Conservation (phyloP, 2,888 invertebrate genomes). For the Branchinecta sandiegonensis region DNA sequence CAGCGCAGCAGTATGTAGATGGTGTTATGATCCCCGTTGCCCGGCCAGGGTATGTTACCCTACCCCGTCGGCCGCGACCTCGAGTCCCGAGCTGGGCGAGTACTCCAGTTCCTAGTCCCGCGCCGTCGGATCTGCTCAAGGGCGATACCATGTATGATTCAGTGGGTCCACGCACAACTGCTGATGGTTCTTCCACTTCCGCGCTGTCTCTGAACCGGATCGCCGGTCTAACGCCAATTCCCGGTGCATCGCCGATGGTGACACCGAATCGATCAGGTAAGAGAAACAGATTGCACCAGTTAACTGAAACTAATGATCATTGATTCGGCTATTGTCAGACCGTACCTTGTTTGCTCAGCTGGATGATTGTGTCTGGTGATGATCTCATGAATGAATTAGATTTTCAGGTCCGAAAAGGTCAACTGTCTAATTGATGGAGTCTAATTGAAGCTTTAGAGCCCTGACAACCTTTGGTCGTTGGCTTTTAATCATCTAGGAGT, state of each 20-base stretch:
- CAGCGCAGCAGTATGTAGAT: slow-evolving; percentile 16
- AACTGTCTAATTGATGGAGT: no score
- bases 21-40: slow-evolving; percentile 20
- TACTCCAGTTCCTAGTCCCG: slow-evolving; percentile 24
- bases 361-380: no score
- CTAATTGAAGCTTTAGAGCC: no score
- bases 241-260: slow-evolving; percentile 8
- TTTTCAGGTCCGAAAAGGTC: no score
- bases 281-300: no score
- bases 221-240: slow-evolving; percentile 22
- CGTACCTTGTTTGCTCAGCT: no score
- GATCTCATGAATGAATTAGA: no score
- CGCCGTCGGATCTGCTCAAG: slow-evolving; percentile 34
- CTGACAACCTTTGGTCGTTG: no score
- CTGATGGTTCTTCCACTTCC: slow-evolving; percentile 57
- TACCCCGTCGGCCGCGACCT: slow-evolving; percentile 27
- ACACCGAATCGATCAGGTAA: no score
- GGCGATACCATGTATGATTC: slow-evolving; percentile 62
- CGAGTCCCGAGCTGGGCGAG: slow-evolving; percentile 33
- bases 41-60: slow-evolving; percentile 29
- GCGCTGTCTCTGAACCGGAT: slow-evolving; percentile 56
- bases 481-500: no score
- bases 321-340: no score
- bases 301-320: no score
- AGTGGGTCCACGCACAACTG: slow-evolving; percentile 75